Evolutionary conservation across 2,113 vertebrate genomes (phyloP).

Genomic region (Vidua chalybeata): DNA sequence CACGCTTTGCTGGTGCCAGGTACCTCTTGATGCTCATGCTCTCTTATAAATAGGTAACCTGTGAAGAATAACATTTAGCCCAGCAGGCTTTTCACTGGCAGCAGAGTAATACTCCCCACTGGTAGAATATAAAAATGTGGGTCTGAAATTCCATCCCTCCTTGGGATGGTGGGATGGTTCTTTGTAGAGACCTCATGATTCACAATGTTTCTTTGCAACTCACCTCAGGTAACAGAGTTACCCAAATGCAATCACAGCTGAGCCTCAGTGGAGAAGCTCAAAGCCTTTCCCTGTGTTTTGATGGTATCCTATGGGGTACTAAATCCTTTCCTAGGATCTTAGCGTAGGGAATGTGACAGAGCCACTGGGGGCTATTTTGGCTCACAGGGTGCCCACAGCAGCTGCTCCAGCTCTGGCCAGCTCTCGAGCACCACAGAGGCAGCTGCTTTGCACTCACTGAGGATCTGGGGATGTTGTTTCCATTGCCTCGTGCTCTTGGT

Average conservation of each 20-base stretch:
- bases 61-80: neutral
- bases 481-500: neutral
- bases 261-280: neutral
- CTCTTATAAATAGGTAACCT: neutral
- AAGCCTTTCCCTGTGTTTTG: neutral
- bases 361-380: neutral
- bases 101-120: neutral
- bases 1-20: neutral
- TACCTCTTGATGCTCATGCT: neutral
- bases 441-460: neutral
- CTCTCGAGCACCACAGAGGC: neutral
- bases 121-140: neutral
- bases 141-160: neutral
- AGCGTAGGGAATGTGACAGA: neutral
- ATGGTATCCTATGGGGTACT: neutral
- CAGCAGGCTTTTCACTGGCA: neutral
- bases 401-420: neutral
- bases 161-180: neutral
- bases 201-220: neutral
- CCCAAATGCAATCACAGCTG: neutral
- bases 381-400: neutral
- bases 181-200: neutral
- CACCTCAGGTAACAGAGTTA: accelerated
- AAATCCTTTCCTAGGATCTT: neutral
- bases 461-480: neutral